These are phyloP conservation scores for Phalacrocorax pelagicus DNA, from an alignment of 2,113 vertebrate species.

Conservation along the genomic window DNA sequence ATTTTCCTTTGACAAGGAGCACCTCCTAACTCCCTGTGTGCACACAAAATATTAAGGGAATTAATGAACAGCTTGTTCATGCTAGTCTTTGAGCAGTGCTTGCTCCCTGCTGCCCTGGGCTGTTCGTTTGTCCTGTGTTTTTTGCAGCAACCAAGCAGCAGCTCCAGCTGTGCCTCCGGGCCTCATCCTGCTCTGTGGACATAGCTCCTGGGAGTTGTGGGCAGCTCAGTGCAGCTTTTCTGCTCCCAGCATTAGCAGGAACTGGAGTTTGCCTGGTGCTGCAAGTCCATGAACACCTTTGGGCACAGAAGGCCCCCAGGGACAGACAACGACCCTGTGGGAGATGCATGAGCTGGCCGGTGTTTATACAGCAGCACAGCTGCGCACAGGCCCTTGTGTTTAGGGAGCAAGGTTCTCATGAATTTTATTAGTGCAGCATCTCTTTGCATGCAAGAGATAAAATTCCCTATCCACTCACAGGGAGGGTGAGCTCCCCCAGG, in stretches of 20 bases:
- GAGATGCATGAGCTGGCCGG: accelerated
- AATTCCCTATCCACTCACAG: background rate
- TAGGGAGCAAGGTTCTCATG: background rate
- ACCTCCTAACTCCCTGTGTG: accelerated
- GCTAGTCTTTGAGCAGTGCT: accelerated
- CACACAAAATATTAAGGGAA: background rate
- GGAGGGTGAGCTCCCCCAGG: background rate
- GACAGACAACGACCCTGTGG: background rate
- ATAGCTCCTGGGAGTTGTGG: background rate
- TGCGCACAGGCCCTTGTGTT: background rate
- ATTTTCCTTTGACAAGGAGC: background rate
- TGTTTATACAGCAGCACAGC: conserved; percentile 28
- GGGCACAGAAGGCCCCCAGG: background rate
- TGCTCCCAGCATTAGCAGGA: accelerated
- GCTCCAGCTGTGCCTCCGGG: background rate
- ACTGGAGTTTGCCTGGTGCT: background rate
- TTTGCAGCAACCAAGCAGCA: background rate
- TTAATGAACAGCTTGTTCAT: background rate
- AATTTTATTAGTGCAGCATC: background rate
- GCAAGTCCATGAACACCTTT: accelerated
- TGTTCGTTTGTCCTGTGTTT: background rate
- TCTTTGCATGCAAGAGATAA: background rate
- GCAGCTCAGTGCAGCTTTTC: background rate
- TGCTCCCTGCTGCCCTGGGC: background rate
- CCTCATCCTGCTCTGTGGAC: background rate